Evolutionary conservation across 2,888 invertebrate species (phyloP).

Genomic region (Kryphioiulus occultus): DNA sequence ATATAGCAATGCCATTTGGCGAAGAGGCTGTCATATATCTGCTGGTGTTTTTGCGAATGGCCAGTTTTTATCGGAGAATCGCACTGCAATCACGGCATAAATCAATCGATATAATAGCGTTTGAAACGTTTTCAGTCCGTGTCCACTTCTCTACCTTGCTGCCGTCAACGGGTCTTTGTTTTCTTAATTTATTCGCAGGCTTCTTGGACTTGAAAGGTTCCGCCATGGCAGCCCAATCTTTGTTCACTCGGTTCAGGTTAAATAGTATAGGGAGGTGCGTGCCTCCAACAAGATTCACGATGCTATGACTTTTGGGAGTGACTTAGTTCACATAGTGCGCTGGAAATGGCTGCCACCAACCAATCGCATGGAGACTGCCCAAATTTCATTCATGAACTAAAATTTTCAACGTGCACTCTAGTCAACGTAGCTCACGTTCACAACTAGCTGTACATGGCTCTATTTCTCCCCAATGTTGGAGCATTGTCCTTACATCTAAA

Average conservation of each 20-base stretch:
- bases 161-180: conserved; percentile 12
- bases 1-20: conserved; percentile 21
- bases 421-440: no score
- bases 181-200: neutral
- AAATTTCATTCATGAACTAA: conserved; percentile 5
- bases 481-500: no score
- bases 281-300: neutral
- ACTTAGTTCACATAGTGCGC: neutral
- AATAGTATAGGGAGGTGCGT: neutral
- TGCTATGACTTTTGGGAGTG: conserved; percentile 8
- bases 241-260: neutral
- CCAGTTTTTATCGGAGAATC: conserved; percentile 24
- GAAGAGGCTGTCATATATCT: neutral
- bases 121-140: neutral
- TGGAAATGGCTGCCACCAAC: neutral
- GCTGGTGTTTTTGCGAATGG: neutral
- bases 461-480: no score
- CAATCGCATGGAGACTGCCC: neutral
- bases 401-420: neutral
- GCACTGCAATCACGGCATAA: neutral
- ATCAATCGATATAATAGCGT: neutral
- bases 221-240: neutral
- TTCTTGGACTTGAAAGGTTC: neutral
- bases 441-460: no score
- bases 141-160: neutral